Conservation (phyloP, 2,888 invertebrate species). For the Lycia hirtaria region DNA sequence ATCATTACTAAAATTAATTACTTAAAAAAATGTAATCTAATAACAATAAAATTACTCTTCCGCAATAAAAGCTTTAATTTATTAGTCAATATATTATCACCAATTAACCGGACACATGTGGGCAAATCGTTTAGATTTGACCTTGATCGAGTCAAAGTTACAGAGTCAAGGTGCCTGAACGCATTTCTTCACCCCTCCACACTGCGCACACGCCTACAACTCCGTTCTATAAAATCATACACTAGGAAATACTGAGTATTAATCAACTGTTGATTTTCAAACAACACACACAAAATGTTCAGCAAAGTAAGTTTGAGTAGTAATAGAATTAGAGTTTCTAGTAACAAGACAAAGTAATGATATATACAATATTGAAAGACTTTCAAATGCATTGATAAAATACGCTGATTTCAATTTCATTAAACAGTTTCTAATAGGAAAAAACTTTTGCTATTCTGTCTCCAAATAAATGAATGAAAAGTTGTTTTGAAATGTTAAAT, state of each 20-base stretch:
- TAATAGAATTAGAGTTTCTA: too few relatives aligned
- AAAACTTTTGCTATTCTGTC: too few relatives aligned
- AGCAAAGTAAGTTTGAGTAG: conserved; percentile 59
- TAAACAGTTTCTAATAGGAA: too few relatives aligned
- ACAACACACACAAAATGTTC: conserved; percentile 64
- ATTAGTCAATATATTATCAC: conserved; percentile 18
- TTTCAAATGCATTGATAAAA: too few relatives aligned
- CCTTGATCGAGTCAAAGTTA: conserved; percentile 49
- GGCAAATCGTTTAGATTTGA: conserved; percentile 32
- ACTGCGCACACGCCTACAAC: conserved; percentile 20
- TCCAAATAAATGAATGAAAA: too few relatives aligned
- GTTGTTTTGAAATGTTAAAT: too few relatives aligned
- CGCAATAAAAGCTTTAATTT: conserved; percentile 11
- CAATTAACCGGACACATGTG: conserved; percentile 29
- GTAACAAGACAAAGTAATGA: too few relatives aligned
- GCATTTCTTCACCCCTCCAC: conserved; percentile 48
- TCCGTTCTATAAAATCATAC: conserved; percentile 50
- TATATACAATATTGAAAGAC: too few relatives aligned
- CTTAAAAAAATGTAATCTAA: neutral
- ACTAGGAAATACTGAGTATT: conserved; percentile 56
- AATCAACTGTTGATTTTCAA: conserved; percentile 54
- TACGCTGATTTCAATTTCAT: too few relatives aligned
- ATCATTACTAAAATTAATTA: too few relatives aligned
- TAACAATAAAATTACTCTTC: neutral
- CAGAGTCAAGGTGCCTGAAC: conserved; percentile 46